Base-by-base conservation (phyloP, 2,113 vertebrate genomes). In the Psilopsiagon aymara region DNA sequence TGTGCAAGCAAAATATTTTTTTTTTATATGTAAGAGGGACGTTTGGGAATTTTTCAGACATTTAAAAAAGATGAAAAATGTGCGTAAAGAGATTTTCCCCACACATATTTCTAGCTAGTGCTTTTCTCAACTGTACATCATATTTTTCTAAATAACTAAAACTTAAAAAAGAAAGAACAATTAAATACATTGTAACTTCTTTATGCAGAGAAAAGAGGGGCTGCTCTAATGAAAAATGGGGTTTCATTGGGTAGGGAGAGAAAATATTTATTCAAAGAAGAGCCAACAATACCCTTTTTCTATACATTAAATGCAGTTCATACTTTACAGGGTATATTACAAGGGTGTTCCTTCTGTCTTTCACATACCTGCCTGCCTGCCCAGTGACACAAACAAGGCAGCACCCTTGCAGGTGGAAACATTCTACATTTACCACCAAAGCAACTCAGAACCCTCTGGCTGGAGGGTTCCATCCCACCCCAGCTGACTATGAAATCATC, bases 261-360 rank as follows among this genome's bases (percentile, higher is more conserved):
- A 87, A 94, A 86, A 87, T 67, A 77, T 88, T 94, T 94, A 92
- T 91, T 96, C 28, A 53, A 73, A 92, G 69, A 79, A 95, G 39
- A 92, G 49, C 44, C 52, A 80, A 94, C 67, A 70, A 82, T 94
- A 85, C 33, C 62, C 62, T 93, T 93, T 79, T 94, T 39, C 88
- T 96, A 86, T 81, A 94, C 88, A 93, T 78, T 77, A 95, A 95
- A 96, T 49, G 76, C 60, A 88, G 52, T 49, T 84, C 17, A 44
- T 91, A 92, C 83, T 77, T 92, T 95, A 94, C 62, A 73, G 44
- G 79, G 41, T 94, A 66, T 85, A 86, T 92, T 77, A 73, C 86
- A 96, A 85, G 62, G 92, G n/a, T 37, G n/a, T 75, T 82, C 62
- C 44, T 88, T 63, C 41, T 55, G 12, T 63, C 53, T 85, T 67